Evolutionary conservation across 2,113 vertebrate species (phyloP).

Genomic region (Cynopterus brachyotis): DNA sequence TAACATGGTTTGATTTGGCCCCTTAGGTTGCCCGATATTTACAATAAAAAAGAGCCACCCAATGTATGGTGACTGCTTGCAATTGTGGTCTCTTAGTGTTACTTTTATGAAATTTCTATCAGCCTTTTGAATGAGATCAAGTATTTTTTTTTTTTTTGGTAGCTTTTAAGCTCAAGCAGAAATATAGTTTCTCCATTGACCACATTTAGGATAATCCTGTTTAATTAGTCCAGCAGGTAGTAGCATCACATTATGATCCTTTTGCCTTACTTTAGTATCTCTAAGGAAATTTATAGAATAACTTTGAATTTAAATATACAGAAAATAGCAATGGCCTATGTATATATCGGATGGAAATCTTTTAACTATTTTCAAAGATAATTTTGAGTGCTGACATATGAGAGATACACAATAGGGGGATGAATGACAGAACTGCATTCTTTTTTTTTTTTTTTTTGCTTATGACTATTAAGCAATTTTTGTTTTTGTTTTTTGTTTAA

Average conservation of each 20-base stretch:
- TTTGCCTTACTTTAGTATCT: neutral
- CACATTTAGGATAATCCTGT: neutral
- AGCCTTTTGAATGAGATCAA: neutral
- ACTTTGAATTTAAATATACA: neutral
- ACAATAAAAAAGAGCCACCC: neutral
- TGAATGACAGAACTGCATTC: neutral
- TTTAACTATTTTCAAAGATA: neutral
- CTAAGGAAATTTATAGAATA: neutral
- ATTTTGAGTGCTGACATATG: neutral
- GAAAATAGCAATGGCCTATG: neutral
- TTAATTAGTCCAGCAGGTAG: neutral
- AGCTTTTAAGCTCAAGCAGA: neutral
- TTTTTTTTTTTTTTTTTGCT: constrained; percentile 28
- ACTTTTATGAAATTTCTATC: neutral
- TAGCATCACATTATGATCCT: neutral
- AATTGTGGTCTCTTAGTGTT: neutral
- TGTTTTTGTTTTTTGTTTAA: neutral
- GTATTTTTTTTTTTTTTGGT: neutral
- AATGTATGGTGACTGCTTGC: neutral
- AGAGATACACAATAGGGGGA: neutral
- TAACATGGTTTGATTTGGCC: neutral
- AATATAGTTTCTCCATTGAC: neutral
- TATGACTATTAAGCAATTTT: neutral
- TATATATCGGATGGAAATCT: neutral
- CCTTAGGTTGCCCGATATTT: neutral